phyloP scores from a whole-genome alignment of 2,888 invertebrate species.

The Yponomeuta malinellus region DNA sequence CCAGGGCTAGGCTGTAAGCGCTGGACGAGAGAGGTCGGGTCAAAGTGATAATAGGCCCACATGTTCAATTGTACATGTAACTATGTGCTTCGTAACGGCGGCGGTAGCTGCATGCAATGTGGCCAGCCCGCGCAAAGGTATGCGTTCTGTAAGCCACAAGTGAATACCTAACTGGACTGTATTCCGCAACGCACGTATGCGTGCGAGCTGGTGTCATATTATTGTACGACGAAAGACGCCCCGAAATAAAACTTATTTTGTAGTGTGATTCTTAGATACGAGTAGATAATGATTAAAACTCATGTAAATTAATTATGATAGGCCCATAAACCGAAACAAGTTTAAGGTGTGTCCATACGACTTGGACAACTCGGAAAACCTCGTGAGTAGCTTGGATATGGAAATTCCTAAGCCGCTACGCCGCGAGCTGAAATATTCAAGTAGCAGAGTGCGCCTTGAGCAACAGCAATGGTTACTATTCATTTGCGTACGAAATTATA shows the following conservation, averaged over 20 bases:
- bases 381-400: neutral
- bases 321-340: neutral
- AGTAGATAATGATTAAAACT: neutral
- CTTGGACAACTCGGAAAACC: neutral
- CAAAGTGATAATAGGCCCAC: slow-evolving; percentile 35
- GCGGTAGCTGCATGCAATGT: slow-evolving; percentile 20
- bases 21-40: neutral
- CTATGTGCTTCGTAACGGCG: slow-evolving; percentile 41
- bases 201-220: neutral
- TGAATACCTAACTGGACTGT: slow-evolving; percentile 1
- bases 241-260: neutral
- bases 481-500: slow-evolving; percentile 8
- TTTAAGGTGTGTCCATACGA: neutral
- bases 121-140: neutral
- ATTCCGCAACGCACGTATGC: neutral
- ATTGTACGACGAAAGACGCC: neutral
- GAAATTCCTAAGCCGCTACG: neutral
- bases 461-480: neutral
- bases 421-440: neutral
- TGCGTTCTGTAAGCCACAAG: neutral
- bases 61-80: slow-evolving; percentile 30
- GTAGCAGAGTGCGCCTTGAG: neutral
- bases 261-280: neutral
- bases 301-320: neutral
- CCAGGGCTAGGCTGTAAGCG: neutral